Base-by-base conservation (phyloP, 30 jellyfish, hydroid and myxozoan species). In the Chrysaora quinquecirrha region DNA sequence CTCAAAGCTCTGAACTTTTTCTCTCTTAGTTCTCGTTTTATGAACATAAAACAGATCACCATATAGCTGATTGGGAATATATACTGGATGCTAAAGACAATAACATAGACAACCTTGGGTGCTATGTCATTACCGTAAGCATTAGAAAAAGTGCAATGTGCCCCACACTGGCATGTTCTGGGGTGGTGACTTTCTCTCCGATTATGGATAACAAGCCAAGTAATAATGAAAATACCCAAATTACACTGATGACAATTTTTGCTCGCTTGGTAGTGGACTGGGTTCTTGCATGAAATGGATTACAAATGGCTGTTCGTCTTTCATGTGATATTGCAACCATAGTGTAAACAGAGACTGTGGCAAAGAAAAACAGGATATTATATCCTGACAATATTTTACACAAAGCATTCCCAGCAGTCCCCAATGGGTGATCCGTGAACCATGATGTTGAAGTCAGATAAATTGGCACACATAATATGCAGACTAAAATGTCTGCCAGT, bases 311-410 rank as follows among this genome's bases (percentile, higher is more conserved):
- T 20, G 60, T 14, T 27, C 73, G 58, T 34, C 96, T 76, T 71
- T 87, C 96, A 47, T 71, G 85, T 33, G 96, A 49, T 25, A 87
- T 75, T 25, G 87, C 96, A 87, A 87, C 96, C 30, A 87, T 48
- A 1, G 89, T 87, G 34, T 87, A 87, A n/a, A 87, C 96, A 18
- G 96, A 87, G 0, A 87, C 87, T 0, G 96, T 87, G 22, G 96
- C 96, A 58, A 87, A 87, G 49, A 87, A 87, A 85, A 87, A 87
- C 76, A 87, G 54, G 28, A 87, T 77, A 56, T 87, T 87, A 71
- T 87, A 87, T 3, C 96, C 96, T 3, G 96, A 62, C 20, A 87
- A 61, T 7, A 77, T 54, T 64, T 87, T 87, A 49, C 96, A 87
- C 90, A 87, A 66, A 3, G 47, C 83, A 68, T 87, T 87, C n/a